Evolutionary conservation across 1,140 invertebrate genomes (phyloP).

Genomic region (Leptopilina boulardi): DNA sequence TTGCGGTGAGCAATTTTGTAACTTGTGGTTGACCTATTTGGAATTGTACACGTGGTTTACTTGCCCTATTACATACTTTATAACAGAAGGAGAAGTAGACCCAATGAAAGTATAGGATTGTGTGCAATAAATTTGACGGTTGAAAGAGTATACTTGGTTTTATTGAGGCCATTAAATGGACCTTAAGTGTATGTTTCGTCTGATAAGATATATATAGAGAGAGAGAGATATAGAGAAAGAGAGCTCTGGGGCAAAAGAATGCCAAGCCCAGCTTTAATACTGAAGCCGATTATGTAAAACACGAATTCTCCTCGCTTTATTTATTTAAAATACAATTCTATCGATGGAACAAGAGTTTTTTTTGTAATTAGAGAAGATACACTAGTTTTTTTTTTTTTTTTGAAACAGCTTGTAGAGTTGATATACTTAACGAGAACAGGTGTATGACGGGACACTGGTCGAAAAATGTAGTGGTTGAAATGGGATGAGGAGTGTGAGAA

Average conservation of each 20-base stretch:
- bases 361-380: slow-evolving; percentile 54
- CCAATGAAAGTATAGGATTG: neutral
- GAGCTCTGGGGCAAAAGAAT: neutral
- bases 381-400: too few relatives aligned
- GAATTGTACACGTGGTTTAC: neutral
- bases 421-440: slow-evolving; percentile 57
- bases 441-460: slow-evolving; percentile 47
- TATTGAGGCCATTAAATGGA: slow-evolving; percentile 13
- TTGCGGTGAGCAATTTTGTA: neutral
- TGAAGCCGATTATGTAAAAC: slow-evolving; percentile 13
- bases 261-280: neutral
- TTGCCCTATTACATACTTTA: slow-evolving; percentile 11
- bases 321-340: slow-evolving; percentile 58
- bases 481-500: too few relatives aligned
- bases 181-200: slow-evolving; percentile 12
- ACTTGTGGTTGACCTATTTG: slow-evolving; percentile 2
- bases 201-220: too few relatives aligned
- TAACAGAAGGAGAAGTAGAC: neutral
- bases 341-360: slow-evolving; percentile 49
- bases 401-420: slow-evolving; percentile 45
- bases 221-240: too few relatives aligned
- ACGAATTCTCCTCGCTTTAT: slow-evolving; percentile 43
- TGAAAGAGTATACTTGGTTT: slow-evolving; percentile 36
- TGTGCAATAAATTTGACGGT: slow-evolving; percentile 20
- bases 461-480: slow-evolving; percentile 46